A percentile compares a stretch with the other conserved stretches of the same genome.
Conservation (phyloP, 1,140 invertebrate species). For the Copidosoma floridanum region DNA sequence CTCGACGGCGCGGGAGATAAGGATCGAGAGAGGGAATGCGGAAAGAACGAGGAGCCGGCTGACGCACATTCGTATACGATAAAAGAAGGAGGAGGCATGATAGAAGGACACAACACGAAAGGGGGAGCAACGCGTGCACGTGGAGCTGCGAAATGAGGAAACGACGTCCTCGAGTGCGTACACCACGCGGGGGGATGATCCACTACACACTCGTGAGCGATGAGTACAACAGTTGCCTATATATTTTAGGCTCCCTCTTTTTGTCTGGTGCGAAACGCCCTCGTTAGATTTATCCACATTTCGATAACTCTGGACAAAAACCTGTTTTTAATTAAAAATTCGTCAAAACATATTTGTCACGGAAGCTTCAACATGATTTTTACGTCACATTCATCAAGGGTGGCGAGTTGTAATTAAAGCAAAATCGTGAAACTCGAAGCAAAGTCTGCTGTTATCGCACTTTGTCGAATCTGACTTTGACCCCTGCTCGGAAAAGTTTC, state of each 20-base stretch:
- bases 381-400: too few species aligned
- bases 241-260: too few species aligned
- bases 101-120: slow-evolving; percentile 26
- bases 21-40: slow-evolving; percentile 10
- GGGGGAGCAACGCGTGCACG: slow-evolving; percentile 43
- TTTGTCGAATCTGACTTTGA: slow-evolving; percentile 8
- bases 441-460: slow-evolving; percentile 8
- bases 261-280: too few species aligned
- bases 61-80: slow-evolving; percentile 24
- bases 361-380: too few species aligned
- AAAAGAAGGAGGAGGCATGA: slow-evolving; percentile 22
- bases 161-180: too few species aligned
- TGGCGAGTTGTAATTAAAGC: too few species aligned
- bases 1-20: slow-evolving; percentile 18
- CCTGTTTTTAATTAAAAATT: too few species aligned
- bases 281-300: too few species aligned
- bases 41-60: slow-evolving; percentile 9
- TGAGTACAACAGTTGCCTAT: neutral
- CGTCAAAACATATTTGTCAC: too few species aligned
- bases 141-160: slow-evolving; percentile 46
- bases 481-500: slow-evolving; percentile 19
- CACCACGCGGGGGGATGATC: neutral
- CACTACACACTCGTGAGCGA: neutral
- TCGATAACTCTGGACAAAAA: too few species aligned
- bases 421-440: too few species aligned